Evolutionary conservation across 2,888 invertebrate species (phyloP), one percentile per base, ranked within the genome.

Genomic region (Alloplasta piceator): DNA sequence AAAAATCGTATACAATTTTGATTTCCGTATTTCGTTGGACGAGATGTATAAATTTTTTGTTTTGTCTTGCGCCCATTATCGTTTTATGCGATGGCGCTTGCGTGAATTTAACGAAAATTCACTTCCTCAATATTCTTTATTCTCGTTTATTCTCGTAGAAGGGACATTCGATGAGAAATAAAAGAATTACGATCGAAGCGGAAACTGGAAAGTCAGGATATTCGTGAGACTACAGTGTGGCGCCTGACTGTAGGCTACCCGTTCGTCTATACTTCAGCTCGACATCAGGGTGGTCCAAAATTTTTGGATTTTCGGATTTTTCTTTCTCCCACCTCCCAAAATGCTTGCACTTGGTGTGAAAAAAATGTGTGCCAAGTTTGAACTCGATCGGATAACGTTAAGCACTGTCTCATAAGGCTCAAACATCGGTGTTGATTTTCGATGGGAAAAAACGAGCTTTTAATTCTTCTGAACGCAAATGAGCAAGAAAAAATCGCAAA

Each of bases 1-100:
- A 91, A 80, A 91, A 91, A 88, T 91, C 91, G 91, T 91, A 91
- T 91, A 91, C 91, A 91, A 90, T 91, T 91, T 90, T 89, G 89
- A 90, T 90, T 90, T 90, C 87, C 87, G 73, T 82, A 81, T 72
- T 56, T 56, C 48, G 66, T 66, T 68, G 58, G 48, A 64, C 61
- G 48, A 10, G 36, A 68, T 56, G 12, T 5, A 12, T 52, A 46
- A 9, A 6, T 9, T 43, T 46, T 46, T 12, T 10, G 9, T 48
- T 1, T 48, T 48, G 26, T 26, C 26, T 26, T 26, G 3, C 26
- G 26, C 26, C 26, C 26, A 26, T 2, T 48, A 0, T 48, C 12
- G 4, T 7, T 64, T 6, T 55, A n/a, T 12, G 50, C 16, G 36
- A 46, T 64, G 38, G 38, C 61, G 12, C n/a, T n/a, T 12, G 46